Conservation (phyloP, 2,797 vertebrate genomes). For the Fratercula arctica region DNA sequence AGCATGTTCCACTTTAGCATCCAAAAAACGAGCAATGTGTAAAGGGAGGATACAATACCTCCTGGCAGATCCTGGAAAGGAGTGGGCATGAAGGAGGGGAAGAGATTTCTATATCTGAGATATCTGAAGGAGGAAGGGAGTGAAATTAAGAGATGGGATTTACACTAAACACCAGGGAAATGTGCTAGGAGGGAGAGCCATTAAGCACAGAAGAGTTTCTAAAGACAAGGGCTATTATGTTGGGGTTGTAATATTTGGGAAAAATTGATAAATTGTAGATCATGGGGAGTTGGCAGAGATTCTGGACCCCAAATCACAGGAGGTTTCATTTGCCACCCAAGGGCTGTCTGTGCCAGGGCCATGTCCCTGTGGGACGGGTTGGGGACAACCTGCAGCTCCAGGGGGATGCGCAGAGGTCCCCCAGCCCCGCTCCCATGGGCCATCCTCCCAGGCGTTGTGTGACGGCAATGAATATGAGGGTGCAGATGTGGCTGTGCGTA, state of each 20-base stretch:
- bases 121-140: neutral
- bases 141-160: neutral
- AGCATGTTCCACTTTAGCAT: neutral
- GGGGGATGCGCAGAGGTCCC: neutral
- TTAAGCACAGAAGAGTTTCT: neutral
- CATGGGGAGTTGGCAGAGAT: neutral
- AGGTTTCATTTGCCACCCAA: neutral
- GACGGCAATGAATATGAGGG: neutral
- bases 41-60: neutral
- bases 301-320: neutral
- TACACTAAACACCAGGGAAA: neutral
- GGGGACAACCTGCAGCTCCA: neutral
- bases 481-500: rapidly evolving
- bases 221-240: neutral
- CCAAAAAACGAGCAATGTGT: neutral
- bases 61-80: neutral
- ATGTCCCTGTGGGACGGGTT: rapidly evolving
- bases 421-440: neutral
- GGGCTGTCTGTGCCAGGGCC: neutral
- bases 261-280: neutral
- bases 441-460: rapidly evolving
- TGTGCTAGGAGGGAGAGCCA: neutral
- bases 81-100: neutral
- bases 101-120: no score
- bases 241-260: neutral